Conservation (phyloP, 2,797 vertebrate genomes). For the Pempheris klunzingeri region DNA sequence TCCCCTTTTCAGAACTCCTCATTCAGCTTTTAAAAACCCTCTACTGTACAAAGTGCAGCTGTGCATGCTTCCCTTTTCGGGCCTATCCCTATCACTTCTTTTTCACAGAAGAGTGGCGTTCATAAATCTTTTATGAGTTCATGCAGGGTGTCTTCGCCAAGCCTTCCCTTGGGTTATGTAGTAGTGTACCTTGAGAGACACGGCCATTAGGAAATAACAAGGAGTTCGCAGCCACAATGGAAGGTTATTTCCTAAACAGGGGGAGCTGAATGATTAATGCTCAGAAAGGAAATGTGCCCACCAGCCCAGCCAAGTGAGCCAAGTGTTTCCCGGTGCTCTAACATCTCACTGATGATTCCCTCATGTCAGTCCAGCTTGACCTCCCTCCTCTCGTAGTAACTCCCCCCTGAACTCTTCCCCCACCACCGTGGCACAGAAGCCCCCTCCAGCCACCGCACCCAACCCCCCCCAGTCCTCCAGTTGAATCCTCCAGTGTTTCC, state of each 20-base stretch:
- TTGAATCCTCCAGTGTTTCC: slow-evolving; percentile 47
- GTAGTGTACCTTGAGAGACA: slow-evolving; percentile 49
- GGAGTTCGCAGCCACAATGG: slow-evolving; percentile 32
- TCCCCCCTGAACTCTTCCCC: slow-evolving; percentile 54
- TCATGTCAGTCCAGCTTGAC: slow-evolving; percentile 64
- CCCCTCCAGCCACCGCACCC: slow-evolving; percentile 1
- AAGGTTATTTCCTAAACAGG: slow-evolving; percentile 52
- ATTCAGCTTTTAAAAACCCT: slow-evolving; percentile 63
- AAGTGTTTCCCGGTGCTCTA: slow-evolving; percentile 49
- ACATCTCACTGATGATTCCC: slow-evolving; percentile 49
- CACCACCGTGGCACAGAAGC: slow-evolving; percentile 43
- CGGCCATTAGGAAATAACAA: slow-evolving; percentile 53
- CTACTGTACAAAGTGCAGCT: slow-evolving; percentile 60
- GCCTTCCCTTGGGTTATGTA: slow-evolving; percentile 55
- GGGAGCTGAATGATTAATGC: slow-evolving; percentile 38
- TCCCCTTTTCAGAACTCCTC: slow-evolving; percentile 46
- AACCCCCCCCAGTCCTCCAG: background rate
- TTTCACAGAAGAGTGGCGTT: slow-evolving; percentile 64
- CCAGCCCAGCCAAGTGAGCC: slow-evolving; percentile 30
- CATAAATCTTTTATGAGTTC: slow-evolving; percentile 67
- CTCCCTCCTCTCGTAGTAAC: slow-evolving; percentile 63
- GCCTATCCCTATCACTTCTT: slow-evolving; percentile 54
- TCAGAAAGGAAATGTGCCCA: slow-evolving; percentile 39
- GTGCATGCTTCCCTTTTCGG: slow-evolving; percentile 44
- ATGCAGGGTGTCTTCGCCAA: slow-evolving; percentile 54